Evolutionary conservation across 2,797 vertebrate species (phyloP), one percentile per base, ranked within the genome.

Genomic region (Melanotaenia maccullochi): DNA sequence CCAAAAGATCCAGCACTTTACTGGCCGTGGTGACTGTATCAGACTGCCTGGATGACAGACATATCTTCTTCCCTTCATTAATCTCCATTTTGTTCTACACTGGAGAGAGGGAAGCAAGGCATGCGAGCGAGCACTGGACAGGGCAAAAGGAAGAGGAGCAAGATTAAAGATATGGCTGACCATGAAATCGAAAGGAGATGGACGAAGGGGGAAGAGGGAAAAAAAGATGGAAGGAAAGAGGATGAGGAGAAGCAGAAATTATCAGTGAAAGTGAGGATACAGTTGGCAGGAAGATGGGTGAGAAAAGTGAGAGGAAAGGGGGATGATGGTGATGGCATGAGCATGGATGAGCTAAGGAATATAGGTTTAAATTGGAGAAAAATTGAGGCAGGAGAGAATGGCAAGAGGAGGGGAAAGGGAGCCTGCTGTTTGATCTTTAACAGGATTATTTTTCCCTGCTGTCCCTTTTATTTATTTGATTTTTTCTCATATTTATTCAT

Each of bases 81-180:
- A 93, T 93, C 92, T 93, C 87, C 85, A 90, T 93, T 93, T 93
- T 92, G 90, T 92, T 92, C 91, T 93, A 89, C 89, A 86, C 77
- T 83, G 73, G 86, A 89, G 85, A 75, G 79, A 82, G 73, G 72
- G 54, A 54, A 65, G 75, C 47, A 24, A 56, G 60, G 58, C 78
- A 24, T 20, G 58, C 14, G 49, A 73, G 76, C 42, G 66, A 76
- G 77, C 36, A 4, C 30, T n/a, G 76, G 83, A 82, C 74, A 74
- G 72, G 82, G 75, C 60, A n/a, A 69, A 78, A 59, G 70, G 78
- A 73, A 75, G 81, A 78, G 77, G 76, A 58, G 69, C 68, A 49
- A 90, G 89, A 91, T 92, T 87, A 83, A 87, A 87, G 89, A 93
- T 91, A 89, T 81, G 87, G 85, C 83, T 49, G 60, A 78, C 77